Evolutionary conservation across 2,888 invertebrate genomes (phyloP).

Genomic region (Harpalus rubripes): DNA sequence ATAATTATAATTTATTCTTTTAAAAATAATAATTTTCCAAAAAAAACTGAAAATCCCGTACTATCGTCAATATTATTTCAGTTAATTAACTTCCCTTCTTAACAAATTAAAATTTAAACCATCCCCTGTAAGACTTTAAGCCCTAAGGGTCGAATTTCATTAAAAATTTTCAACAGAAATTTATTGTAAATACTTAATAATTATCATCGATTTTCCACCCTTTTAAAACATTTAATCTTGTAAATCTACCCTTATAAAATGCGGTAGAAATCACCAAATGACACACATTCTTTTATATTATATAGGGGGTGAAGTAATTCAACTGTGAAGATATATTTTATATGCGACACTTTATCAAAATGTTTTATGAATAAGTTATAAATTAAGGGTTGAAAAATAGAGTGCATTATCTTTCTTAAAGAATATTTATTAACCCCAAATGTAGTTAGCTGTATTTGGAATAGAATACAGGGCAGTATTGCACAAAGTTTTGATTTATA

Average conservation of each 20-base stretch:
- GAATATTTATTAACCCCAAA: neutral
- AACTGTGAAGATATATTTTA: neutral
- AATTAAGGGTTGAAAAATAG: neutral
- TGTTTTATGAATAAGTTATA: neutral
- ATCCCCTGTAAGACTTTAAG: neutral
- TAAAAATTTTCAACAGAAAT: neutral
- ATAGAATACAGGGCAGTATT: too few species aligned
- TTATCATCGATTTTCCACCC: neutral
- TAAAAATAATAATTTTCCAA: too few species aligned
- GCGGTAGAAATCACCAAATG: neutral
- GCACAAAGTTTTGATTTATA: too few species aligned
- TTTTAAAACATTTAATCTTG: neutral
- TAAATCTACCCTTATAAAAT: neutral
- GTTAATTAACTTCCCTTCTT: neutral
- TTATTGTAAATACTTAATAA: conserved; percentile 7
- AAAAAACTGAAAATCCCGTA: neutral
- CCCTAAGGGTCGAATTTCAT: neutral
- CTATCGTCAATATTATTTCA: neutral
- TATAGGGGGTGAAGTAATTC: neutral
- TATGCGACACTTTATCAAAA: neutral
- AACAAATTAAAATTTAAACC: neutral
- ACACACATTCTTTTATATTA: neutral
- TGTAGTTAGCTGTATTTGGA: neutral
- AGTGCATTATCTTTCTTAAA: neutral
- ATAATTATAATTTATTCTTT: too few species aligned